Evolutionary conservation across 2,888 invertebrate genomes (phyloP).

Genomic region (Allacma fusca): DNA sequence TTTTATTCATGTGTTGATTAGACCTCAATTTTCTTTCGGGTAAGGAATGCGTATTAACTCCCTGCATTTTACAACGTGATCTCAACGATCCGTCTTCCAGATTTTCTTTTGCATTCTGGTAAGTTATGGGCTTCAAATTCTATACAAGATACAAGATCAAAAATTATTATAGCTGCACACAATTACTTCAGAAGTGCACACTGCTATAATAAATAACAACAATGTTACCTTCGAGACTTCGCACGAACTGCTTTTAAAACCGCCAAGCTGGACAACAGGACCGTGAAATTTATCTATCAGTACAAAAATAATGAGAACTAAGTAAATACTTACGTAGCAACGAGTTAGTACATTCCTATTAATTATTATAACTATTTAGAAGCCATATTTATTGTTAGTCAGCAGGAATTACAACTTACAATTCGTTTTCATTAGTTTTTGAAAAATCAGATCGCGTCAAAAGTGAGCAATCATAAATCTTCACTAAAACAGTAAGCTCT

Average conservation of each 20-base stretch:
- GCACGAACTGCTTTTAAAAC: background rate
- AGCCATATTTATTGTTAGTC: too few species aligned
- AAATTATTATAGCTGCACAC: background rate
- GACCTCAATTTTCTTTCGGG: background rate
- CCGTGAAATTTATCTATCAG: background rate
- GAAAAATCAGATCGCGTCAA: too few species aligned
- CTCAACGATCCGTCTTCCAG: background rate
- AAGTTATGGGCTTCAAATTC: too few species aligned
- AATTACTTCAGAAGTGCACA: background rate
- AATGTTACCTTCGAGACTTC: background rate
- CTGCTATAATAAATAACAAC: background rate
- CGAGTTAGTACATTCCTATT: too few species aligned
- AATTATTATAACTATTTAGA: too few species aligned
- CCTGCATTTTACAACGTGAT: background rate
- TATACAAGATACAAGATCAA: background rate
- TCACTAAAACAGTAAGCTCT: background rate
- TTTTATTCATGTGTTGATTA: background rate
- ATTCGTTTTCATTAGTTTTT: too few species aligned
- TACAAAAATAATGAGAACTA: background rate
- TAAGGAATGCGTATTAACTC: background rate
- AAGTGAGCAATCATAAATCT: too few species aligned
- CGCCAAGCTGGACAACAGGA: background rate
- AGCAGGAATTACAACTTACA: too few species aligned
- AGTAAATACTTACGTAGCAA: too few species aligned
- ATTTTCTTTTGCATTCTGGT: too few species aligned